Evolutionary conservation across 2,888 invertebrate genomes (phyloP), one percentile per base, ranked within the genome.

Genomic region (Dryocosmus kuriphilus): DNA sequence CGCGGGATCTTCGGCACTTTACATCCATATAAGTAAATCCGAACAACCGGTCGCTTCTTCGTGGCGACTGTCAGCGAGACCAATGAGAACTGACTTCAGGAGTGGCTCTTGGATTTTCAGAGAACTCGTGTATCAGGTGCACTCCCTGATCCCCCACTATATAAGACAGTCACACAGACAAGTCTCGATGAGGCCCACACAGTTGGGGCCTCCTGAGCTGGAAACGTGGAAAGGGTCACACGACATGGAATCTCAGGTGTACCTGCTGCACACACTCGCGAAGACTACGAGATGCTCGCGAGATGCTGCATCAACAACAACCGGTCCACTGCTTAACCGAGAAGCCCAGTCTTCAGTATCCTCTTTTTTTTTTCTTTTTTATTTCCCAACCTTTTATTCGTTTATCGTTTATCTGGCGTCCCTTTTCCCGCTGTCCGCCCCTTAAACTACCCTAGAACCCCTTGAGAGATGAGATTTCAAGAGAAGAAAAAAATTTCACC

Each of bases 21-120:
- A 71, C 32, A 51, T 71, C 41, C 67, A 67, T 41, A 41, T 51
- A 71, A 27, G 41, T 71, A 71, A 65, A 41, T 55, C 24, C n/a
- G 77, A 83, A 82, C 75, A 79, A 81, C 81, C 84, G 82, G 79
- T 77, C 80, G 83, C 84, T 83, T 79, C 79, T 71, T 71, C 51
- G 63, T 80, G 73, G 74, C 75, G 71, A 63, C 67, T 61, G 73
- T 46, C 77, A 74, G 82, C 83, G 80, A 82, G 84, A 85, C 83
- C 82, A 81, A 83, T 79, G 82, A 75, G 78, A 77, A 84, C 83
- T 84, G 79, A 82, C 77, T 81, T 81, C 85, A 81, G 83, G 83
- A 82, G 82, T 83, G 82, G 82, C 79, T 82, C 83, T 81, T 79
- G 86, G 85, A 86, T 86, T 85, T 85, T 86, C 86, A 85, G 79